A percentile compares a stretch with the other conserved stretches of the same genome.
phyloP scores from a whole-genome alignment of 2,113 vertebrate genomes.

The Ifrita kowaldi region DNA sequence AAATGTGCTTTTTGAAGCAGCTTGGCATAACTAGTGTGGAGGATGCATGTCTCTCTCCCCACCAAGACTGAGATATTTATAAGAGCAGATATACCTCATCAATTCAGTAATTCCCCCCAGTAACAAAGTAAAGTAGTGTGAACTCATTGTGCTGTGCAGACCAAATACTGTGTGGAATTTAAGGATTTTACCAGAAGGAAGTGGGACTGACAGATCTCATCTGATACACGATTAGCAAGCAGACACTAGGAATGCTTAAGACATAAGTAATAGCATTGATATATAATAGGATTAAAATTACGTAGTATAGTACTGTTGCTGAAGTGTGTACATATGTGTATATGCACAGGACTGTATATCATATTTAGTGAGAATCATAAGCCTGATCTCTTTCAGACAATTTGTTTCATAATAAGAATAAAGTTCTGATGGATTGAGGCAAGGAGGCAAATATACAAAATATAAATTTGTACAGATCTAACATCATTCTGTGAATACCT shows the following conservation, averaged over 20 bases:
- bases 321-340: neutral
- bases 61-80: neutral
- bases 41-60: neutral
- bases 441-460: neutral
- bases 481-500: neutral
- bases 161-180: neutral
- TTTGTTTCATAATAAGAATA: neutral
- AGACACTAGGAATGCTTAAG: neutral
- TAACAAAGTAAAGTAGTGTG: slow-evolving; percentile 1
- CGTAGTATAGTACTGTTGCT: neutral
- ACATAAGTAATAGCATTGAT: neutral
- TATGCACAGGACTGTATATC: neutral
- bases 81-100: slow-evolving; percentile 12
- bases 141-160: neutral
- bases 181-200: slow-evolving; percentile 26
- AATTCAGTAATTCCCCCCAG: neutral
- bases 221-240: neutral
- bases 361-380: neutral
- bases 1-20: neutral
- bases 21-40: neutral
- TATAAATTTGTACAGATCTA: neutral
- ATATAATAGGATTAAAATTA: neutral
- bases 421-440: neutral
- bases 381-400: neutral
- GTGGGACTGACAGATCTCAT: neutral